Evolutionary conservation across 2,113 vertebrate genomes (phyloP).

Genomic region (Chaetura pelagica): DNA sequence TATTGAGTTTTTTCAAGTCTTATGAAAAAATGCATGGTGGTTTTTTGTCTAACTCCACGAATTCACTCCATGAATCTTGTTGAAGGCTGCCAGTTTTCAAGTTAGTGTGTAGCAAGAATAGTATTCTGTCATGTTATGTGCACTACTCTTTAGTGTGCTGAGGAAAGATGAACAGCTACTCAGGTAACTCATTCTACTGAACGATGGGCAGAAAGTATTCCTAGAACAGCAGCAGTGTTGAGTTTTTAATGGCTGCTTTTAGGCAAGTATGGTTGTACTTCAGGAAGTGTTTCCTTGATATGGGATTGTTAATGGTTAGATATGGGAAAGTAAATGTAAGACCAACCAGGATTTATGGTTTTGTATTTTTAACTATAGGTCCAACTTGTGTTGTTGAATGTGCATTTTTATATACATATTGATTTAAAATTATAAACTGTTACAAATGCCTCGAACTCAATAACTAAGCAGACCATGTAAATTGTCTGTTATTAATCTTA

Average conservation of each 20-base stretch:
- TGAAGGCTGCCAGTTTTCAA: neutral
- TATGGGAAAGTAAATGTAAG: neutral
- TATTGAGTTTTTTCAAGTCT: neutral
- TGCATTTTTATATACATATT: neutral
- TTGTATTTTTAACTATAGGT: neutral
- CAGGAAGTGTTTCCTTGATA: neutral
- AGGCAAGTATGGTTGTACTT: neutral
- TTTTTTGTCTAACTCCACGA: neutral
- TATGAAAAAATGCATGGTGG: neutral
- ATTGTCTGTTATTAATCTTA: neutral
- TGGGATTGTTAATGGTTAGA: neutral
- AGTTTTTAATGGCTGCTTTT: neutral
- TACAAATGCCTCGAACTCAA: neutral
- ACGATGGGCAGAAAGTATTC: neutral
- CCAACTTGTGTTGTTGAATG: neutral
- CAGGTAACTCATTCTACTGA: neutral
- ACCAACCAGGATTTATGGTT: neutral
- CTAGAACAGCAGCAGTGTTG: neutral
- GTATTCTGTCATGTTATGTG: fast-evolving
- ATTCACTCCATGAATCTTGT: neutral
- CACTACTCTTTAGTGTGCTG: neutral
- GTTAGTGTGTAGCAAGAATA: neutral
- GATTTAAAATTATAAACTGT: neutral
- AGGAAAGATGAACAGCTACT: neutral
- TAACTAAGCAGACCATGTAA: neutral